phyloP scores from a whole-genome alignment of 2,113 vertebrate species.

The Todiramphus saurophagus region DNA sequence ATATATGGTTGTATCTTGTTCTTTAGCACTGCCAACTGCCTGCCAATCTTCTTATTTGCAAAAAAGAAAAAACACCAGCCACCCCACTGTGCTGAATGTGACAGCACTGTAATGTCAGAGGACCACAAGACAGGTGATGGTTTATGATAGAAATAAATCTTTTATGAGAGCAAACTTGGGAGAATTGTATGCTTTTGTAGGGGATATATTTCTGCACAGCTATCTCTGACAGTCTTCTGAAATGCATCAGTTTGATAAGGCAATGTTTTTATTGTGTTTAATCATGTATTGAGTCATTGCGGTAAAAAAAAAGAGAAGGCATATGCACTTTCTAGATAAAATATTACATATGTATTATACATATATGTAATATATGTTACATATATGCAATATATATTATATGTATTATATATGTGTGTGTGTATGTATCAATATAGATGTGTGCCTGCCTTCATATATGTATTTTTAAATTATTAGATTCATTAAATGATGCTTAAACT shows the following conservation, averaged over 20 bases:
- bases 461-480: constrained; percentile 46
- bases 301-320: not conserved
- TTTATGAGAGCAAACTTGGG: constrained; percentile 73
- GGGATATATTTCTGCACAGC: constrained; percentile 60
- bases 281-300: constrained; percentile 44
- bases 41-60: constrained; percentile 64
- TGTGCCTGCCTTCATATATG: not conserved
- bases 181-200: constrained; percentile 74
- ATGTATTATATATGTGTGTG: not conserved
- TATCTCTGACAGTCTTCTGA: constrained; percentile 66
- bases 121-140: constrained; percentile 72
- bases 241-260: constrained; percentile 67
- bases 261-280: constrained; percentile 68
- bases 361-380: not conserved
- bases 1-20: constrained; percentile 4
- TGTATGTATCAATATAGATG: not conserved
- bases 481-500: constrained; percentile 36
- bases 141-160: constrained; percentile 79
- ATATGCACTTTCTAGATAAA: not conserved
- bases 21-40: constrained; percentile 3
- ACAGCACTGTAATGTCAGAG: constrained; percentile 60
- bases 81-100: constrained; percentile 23
- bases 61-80: constrained; percentile 22
- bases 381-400: too few relatives aligned
- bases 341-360: not conserved